Conservation (phyloP, 2,113 vertebrate genomes). For the Nothobranchius furzeri region DNA sequence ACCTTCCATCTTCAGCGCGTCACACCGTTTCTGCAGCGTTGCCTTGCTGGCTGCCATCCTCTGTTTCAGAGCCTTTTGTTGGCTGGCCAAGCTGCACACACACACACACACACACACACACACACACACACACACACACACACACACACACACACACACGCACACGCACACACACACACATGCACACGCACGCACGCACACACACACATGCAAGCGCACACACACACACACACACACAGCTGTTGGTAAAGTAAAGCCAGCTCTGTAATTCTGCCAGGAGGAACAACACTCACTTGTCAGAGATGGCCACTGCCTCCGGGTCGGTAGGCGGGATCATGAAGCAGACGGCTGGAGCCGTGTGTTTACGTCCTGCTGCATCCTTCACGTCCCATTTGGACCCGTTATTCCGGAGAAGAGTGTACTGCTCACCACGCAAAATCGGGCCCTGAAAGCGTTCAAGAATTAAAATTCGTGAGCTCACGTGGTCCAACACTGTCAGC, state of each 20-base stretch:
- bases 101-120: not conserved
- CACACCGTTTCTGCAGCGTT: constrained; percentile 78
- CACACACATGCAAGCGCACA: no score
- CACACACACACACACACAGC: not conserved
- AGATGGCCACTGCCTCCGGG: constrained; percentile 78
- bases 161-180: not conserved
- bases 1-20: constrained; percentile 83
- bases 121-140: accelerated
- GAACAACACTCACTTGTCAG: constrained; percentile 83
- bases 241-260: not conserved
- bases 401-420: constrained; percentile 87
- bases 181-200: constrained; percentile 10
- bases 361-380: constrained; percentile 77
- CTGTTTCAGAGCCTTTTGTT: constrained; percentile 82
- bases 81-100: constrained; percentile 79
- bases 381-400: constrained; percentile 88
- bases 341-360: constrained; percentile 86
- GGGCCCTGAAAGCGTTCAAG: constrained; percentile 77
- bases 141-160: not conserved
- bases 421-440: constrained; percentile 85
- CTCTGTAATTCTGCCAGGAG: not conserved
- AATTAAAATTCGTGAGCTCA: constrained; percentile 1
- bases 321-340: constrained; percentile 93
- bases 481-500: no score
- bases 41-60: constrained; percentile 81